Conservation (phyloP, 2,113 vertebrate genomes). For the Scytalopus superciliaris region DNA sequence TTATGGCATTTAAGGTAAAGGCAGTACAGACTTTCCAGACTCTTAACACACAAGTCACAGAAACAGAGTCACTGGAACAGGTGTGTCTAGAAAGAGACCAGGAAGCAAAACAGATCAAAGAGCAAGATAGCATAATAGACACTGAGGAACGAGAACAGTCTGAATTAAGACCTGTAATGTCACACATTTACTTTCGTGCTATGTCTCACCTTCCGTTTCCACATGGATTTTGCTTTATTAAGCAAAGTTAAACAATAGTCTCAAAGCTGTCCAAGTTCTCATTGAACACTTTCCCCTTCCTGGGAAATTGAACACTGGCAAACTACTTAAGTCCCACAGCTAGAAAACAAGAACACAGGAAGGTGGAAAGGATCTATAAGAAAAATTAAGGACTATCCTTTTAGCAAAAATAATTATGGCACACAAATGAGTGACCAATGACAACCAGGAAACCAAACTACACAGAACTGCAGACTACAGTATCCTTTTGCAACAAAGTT, state of each 20-base stretch:
- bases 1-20: not conserved
- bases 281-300: not conserved
- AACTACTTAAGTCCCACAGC: not conserved
- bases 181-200: not conserved
- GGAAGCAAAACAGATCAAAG: not conserved
- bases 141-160: not conserved
- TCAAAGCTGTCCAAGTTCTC: not conserved
- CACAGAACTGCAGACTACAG: not conserved
- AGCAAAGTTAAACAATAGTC: not conserved
- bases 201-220: not conserved
- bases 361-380: not conserved
- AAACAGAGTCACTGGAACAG: not conserved
- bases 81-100: not conserved
- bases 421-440: not conserved
- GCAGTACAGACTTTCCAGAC: not conserved
- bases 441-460: not conserved
- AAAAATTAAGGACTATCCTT: not conserved
- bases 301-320: not conserved
- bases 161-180: not conserved
- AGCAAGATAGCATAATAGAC: not conserved
- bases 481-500: not conserved
- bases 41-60: not conserved
- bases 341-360: not conserved
- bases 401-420: conserved; percentile 24
- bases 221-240: not conserved